A percentile compares a stretch with the other conserved stretches of the same genome.
Evolutionary conservation across 2,113 vertebrate genomes (phyloP).

Genomic region (Apistogramma diplotaenia): DNA sequence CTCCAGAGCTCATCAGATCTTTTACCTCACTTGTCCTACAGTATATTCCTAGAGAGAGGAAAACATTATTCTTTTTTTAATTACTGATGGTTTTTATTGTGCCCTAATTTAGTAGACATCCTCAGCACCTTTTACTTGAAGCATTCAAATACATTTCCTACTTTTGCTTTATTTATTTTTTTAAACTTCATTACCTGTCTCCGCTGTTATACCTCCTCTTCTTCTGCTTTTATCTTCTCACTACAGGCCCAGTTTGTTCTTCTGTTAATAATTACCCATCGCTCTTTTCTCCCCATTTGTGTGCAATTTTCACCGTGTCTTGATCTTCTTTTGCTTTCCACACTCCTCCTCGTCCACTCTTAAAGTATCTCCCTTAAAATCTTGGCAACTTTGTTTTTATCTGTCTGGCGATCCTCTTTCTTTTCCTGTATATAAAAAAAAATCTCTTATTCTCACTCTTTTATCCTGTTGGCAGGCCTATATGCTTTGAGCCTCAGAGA

Average conservation of each 20-base stretch:
- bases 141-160: not conserved
- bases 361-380: constrained; percentile 11
- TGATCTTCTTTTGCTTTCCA: not conserved
- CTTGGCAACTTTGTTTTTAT: constrained; percentile 6
- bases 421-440: constrained; percentile 3
- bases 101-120: not conserved
- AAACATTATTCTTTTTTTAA: not conserved
- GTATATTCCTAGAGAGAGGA: not conserved
- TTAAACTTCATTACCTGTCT: not conserved
- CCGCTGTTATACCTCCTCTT: not conserved
- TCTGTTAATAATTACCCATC: constrained; percentile 1
- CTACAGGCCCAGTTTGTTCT: not conserved
- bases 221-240: not conserved
- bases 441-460: not conserved
- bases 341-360: not conserved
- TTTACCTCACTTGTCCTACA: not conserved
- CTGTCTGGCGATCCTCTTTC: not conserved
- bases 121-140: not conserved
- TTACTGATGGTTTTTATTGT: not conserved
- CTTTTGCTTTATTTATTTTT: not conserved
- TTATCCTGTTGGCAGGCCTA: not conserved
- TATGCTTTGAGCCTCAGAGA: constrained; percentile 28
- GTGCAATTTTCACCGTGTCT: constrained; percentile 4
- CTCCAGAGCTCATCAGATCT: not conserved
- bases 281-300: constrained; percentile 1